Base-by-base conservation (phyloP, 1,140 invertebrate genomes). In the Chionoecetes opilio region DNA sequence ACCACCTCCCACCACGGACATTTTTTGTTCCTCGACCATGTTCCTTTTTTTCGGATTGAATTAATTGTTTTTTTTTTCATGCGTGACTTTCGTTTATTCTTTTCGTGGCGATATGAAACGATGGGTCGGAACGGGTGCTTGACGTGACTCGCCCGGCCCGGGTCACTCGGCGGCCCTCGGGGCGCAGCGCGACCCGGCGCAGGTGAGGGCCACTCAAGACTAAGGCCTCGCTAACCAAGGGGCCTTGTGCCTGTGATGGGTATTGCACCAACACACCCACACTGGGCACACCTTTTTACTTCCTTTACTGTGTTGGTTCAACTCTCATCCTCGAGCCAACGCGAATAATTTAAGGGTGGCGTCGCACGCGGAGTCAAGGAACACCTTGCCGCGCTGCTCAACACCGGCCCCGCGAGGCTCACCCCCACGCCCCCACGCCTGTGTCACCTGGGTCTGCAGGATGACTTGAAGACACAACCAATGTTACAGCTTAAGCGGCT, bases 31-130 rank as follows among this genome's bases (percentile, higher is more conserved):
- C 37, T 90, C 34, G 26, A 38, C 38, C 88, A 46, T 46, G 88
- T 90, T 90, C 88, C 88, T 41, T 90, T 90, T 90, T 90, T 87
- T n/a, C 34, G 38, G 88, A 90, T 46, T 90, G 88, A 90, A 90
- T 90, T 90, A 90, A 41, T 90, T 90, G 35, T 90, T 90, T 46
- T 46, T 90, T 34, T 46, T 90, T 34, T 46, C 37, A 46, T 90
- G 6, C 88, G 88, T 90, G 88, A 90, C 88, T 90, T 90, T 90
- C 88, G 29, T 38, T 90, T 90, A 41, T 90, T 90, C 88, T 90
- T 90, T 35, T 14, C 37, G 88, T 17, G 37, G 37, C 21, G 46
- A 90, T 46, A 46, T 38, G 37, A 38, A 90, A 9, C 34, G n/a
- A 90, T 90, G 88, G 88, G 88, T 17, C 29, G 88, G 88, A 90